Base-by-base conservation (phyloP, 1,140 invertebrate species). In the Micrasema longulum region DNA sequence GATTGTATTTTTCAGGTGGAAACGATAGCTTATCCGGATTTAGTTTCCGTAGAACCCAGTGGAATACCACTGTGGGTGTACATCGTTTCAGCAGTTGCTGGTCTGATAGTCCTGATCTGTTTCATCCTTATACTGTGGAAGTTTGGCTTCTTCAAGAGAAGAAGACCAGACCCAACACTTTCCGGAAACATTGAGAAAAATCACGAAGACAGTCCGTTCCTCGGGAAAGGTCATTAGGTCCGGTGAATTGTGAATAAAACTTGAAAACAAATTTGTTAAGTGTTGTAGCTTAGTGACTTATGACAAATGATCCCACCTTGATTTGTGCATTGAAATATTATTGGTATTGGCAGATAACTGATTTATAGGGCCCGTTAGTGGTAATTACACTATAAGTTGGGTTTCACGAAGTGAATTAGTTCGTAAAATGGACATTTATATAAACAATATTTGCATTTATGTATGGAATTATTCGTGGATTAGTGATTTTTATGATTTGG, bases 141-240 rank as follows among this genome's bases (percentile, higher is more conserved):
- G 83, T 85, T 92, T 26, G 95, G 95, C 47, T 97, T 97, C 87
- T 97, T 97, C 84, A 95, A 95, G 79, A 80, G 92, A 63, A 89
- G 91, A 80, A 87, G 92, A 72, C 91, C 92, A 7, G 93, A 95
- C 81, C 91, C 91, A 0, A 95, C 93, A 14, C 78, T 95, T 0
- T 93, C 92, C 4, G 93, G 93, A 5, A 95, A 94, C 81, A 81
- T 95, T 22, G 90, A 92, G 79, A 94, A 93, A 78, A 90, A 91
- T 69, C 91, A 90, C 26, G 91, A 93, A 76, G 83, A 83, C 23
- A 87, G 85, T 70, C 87, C 87, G 18, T 88, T 88, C 75, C 82
- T 68, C 10, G 43, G 23, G 12, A 45, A 64, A 22, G 31, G 9
- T 11, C 52, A 31, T 0, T 55, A 47, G 16, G 12, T 47, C 14